Conservation (phyloP, 2,888 invertebrate species). For the Cremastinae sp. region DNA sequence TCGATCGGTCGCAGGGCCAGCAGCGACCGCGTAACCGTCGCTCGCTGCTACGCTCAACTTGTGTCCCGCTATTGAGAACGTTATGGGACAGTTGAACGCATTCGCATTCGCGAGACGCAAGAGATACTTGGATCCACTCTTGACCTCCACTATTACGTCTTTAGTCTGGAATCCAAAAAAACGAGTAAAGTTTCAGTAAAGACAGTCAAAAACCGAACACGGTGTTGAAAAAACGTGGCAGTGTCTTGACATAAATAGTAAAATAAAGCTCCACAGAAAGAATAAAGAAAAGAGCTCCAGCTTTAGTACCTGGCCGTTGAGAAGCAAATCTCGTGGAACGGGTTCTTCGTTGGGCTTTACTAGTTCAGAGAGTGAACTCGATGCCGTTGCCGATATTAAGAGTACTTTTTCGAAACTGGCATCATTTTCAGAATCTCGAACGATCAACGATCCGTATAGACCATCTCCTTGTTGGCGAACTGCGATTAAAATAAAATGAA, state of each 20-base stretch:
- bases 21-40: constrained; percentile 82
- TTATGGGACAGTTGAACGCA: constrained; percentile 82
- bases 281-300: background rate
- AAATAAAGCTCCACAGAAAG: too few species aligned
- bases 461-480: constrained; percentile 85
- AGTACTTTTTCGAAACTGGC: constrained; percentile 81
- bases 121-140: constrained; percentile 81
- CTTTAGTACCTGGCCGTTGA: constrained; percentile 79
- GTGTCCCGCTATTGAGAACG: constrained; percentile 81
- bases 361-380: constrained; percentile 82
- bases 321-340: constrained; percentile 79
- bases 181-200: background rate
- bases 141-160: constrained; percentile 72
- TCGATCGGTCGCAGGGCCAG: constrained; percentile 75
- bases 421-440: constrained; percentile 81
- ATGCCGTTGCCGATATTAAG: constrained; percentile 82
- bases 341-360: constrained; percentile 70
- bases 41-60: constrained; percentile 81
- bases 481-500: constrained; percentile 69
- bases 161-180: constrained; percentile 48
- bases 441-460: constrained; percentile 83
- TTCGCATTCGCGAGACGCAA: constrained; percentile 83
- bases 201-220: too few species aligned
- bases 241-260: too few species aligned
- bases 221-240: background rate